Evolutionary conservation across 2,888 invertebrate species (phyloP), one percentile per base, ranked within the genome.

Genomic region (Holacanthella duospinosa): DNA sequence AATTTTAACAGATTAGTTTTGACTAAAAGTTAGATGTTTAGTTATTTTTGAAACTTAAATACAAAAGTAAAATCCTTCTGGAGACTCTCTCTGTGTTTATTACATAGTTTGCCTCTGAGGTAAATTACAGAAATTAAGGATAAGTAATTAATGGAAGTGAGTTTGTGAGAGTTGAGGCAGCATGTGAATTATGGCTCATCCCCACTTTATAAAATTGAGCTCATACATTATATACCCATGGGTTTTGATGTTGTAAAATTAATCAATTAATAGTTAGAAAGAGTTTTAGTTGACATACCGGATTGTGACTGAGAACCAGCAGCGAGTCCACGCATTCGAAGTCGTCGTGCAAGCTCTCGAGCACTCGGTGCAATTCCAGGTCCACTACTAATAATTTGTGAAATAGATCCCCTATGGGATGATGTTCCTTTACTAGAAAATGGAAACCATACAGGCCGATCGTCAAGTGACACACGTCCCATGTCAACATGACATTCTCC

Each of bases 381-480:
- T 53, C 68, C 59, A 62, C 63, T 68, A 29, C 29, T 57, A 62
- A 70, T 65, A 53, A 73, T 70, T 68, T 70, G 71, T 55, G 68
- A 67, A 59, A 73, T 73, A 58, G 73, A 73, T 60, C 73, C 73
- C 54, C 73, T 66, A 64, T 73, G 73, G 66, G 67, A 70, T 55
- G 71, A 71, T 60, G 69, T 71, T 43, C 73, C 73, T 53, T 71
- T 73, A 59, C 70, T 62, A 2, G 71, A 71, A 68, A 73, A 73
- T 25, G 73, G 85, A 79, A 91, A 93, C 92, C 93, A 93, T 56
- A 89, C 86, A 0, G 92, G 89, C 63, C 89, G 85, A 77, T 92
- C 91, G 74, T 90, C 89, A 29, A 92, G 82, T 75, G 90, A 88
- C 2, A 90, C 91, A 77, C 89, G 88, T 74, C 86, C 85, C 64